phyloP scores from a whole-genome alignment of 2,797 vertebrate genomes.

The Dromococcyx pavoninus region DNA sequence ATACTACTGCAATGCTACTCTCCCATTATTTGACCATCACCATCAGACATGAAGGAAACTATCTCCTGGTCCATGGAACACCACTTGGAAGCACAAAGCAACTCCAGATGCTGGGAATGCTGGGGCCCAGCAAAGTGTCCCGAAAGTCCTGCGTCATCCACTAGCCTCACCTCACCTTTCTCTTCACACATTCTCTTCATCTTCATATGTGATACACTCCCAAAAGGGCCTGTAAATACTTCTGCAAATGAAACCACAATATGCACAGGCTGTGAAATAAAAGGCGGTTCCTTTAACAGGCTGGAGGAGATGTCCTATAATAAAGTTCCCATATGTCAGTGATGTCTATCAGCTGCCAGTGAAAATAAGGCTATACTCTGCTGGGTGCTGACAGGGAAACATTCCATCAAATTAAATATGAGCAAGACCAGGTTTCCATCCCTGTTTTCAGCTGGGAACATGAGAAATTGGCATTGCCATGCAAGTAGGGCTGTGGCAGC shows the following conservation, averaged over 20 bases:
- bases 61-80: not conserved
- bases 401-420: not conserved
- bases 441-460: not conserved
- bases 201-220: not conserved
- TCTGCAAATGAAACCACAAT: not conserved
- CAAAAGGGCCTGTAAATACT: not conserved
- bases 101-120: not conserved
- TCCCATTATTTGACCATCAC: not conserved
- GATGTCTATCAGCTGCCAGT: not conserved
- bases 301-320: not conserved
- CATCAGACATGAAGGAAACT: not conserved
- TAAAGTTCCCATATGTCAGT: accelerated
- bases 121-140: not conserved
- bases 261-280: not conserved
- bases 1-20: not conserved
- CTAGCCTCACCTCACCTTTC: not conserved
- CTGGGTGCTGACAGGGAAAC: not conserved
- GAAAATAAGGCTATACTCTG: not conserved
- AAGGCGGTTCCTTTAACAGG: not conserved
- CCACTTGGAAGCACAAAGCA: not conserved
- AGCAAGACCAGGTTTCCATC: not conserved
- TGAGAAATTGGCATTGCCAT: not conserved
- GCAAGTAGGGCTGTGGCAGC: not conserved
- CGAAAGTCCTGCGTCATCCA: not conserved
- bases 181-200: too few relatives aligned